Evolutionary conservation across 2,888 invertebrate genomes (phyloP), one percentile per base, ranked within the genome.

Genomic region (Oligia fasciuncula): DNA sequence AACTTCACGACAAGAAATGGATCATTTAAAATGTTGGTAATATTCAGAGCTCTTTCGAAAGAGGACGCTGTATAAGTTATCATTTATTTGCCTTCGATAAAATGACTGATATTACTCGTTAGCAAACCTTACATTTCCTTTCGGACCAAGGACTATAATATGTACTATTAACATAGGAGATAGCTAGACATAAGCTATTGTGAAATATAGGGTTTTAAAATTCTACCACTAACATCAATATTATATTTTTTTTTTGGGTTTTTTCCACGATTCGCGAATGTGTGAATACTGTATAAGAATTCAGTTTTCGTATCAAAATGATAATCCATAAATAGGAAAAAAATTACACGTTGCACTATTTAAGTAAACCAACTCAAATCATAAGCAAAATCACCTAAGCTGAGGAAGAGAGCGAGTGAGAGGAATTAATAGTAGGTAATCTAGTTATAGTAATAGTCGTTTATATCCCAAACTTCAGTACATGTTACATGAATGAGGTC

Each of bases 1-100:
- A 54, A 51, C n/a, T 54, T 63, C 51, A 73, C n/a, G 43, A 17
- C 14, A 73, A 81, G 51, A 79, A 81, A 63, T 73, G 13, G 14
- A 14, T 23, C 14, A 54, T 60, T 78, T 43, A 6, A 23, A 79
- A 54, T 54, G 9, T 79, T 81, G 43, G 11, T 19, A 72, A 78
- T 19, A 14, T 35, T 43, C 23, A 4, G 35, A 73, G 43, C n/a
- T 19, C 73, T 81, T 73, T 81, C 62, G 35, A 62, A 62, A 81
- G 51, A 62, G 17, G n/a, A 54, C 2, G 35, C 54, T 54, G 17
- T 23, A 17, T 35, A 49, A 29, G 1, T 4, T 43, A 51, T 43
- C 19, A 60, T 57, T 51, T 49, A 49, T 68, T 57, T 60, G 4
- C 29, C 3, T 79, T 23, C 6, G 17, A 78, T 4, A 40, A 66